Evolutionary conservation across 2,797 vertebrate species (phyloP), one percentile per base, ranked within the genome.

Genomic region (Kryptolebias ocellatus): DNA sequence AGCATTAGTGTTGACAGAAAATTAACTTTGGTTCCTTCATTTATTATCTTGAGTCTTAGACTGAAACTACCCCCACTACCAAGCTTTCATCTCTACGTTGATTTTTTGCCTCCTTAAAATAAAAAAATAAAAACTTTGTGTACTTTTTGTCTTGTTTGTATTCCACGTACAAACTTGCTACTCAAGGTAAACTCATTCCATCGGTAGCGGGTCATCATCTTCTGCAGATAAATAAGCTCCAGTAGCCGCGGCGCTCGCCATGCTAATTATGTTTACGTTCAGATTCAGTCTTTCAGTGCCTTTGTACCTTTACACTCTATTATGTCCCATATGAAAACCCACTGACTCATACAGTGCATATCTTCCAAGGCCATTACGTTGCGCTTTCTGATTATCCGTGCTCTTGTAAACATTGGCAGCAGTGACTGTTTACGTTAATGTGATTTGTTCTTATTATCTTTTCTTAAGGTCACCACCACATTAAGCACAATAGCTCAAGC

Each of bases 381-480:
- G 14, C 56, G 45, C 54, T 63, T 79, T 60, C 53, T 76, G 73
- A 79, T 81, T 78, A 74, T 74, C 53, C 50, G 17, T 50, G 57
- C 63, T 24, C 65, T 39, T 76, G 81, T 86, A 77, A 86, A 85
- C 83, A 77, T 8, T 5, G 44, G 45, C 67, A 18, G 46, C 53
- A 7, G 16, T 37, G 58, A n/a, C 67, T 70, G 42, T 83, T 82
- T 75, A 66, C 63, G 64, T 59, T 76, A 69, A 81, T 74, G 72
- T 59, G 79, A 79, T 80, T 82, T 76, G 70, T 68, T 79, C 64
- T 76, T 65, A 60, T 84, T 69, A 74, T 78, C 55, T 47, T 39
- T 60, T 63, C 64, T 65, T 84, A 76, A 83, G 78, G 77, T 83
- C 84, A 74, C 37, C 11, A 11, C 42, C 66, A 51, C 74, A 67